phyloP scores from a whole-genome alignment of 2,797 vertebrate genomes.

The Betta splendens region DNA sequence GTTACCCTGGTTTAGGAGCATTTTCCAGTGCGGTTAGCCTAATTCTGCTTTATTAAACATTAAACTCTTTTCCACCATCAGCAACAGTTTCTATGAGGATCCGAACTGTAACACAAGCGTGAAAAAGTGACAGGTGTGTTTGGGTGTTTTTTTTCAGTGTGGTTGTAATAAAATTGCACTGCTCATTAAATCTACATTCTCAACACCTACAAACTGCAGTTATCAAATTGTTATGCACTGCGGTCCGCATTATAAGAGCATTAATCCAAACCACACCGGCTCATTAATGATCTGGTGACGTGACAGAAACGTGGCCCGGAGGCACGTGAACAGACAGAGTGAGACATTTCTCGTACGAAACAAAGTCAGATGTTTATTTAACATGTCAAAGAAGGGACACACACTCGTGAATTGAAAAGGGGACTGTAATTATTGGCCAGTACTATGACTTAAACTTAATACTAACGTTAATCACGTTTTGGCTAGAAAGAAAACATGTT shows the following conservation, averaged over 20 bases:
- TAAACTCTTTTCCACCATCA: conserved; percentile 63
- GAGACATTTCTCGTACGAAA: conserved; percentile 78
- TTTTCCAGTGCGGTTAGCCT: conserved; percentile 79
- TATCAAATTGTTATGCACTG: conserved; percentile 29
- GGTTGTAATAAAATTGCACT: conserved; percentile 34
- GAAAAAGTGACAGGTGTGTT: conserved; percentile 36
- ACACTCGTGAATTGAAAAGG: conserved; percentile 80
- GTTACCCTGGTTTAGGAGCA: conserved; percentile 62
- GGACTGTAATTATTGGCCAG: conserved; percentile 81
- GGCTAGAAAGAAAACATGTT: conserved; percentile 82
- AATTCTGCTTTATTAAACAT: conserved; percentile 81
- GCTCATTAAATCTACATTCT: conserved; percentile 36
- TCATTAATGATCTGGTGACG: conserved; percentile 39
- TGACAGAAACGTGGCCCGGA: conserved; percentile 6
- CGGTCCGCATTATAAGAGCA: conserved; percentile 32
- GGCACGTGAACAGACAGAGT: conserved; percentile 44
- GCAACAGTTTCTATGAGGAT: conserved; percentile 46
- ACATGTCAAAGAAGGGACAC: conserved; percentile 82
- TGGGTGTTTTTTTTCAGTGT: conserved; percentile 2
- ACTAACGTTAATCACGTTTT: conserved; percentile 85
- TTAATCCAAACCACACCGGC: conserved; percentile 33
- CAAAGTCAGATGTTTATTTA: conserved; percentile 88
- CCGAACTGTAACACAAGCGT: conserved; percentile 6
- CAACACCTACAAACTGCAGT: conserved; percentile 23
- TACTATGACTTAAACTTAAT: conserved; percentile 83